These are phyloP conservation scores for Bactericera cockerelli DNA, from an alignment of 1,140 invertebrate species.

Conservation along the genomic window DNA sequence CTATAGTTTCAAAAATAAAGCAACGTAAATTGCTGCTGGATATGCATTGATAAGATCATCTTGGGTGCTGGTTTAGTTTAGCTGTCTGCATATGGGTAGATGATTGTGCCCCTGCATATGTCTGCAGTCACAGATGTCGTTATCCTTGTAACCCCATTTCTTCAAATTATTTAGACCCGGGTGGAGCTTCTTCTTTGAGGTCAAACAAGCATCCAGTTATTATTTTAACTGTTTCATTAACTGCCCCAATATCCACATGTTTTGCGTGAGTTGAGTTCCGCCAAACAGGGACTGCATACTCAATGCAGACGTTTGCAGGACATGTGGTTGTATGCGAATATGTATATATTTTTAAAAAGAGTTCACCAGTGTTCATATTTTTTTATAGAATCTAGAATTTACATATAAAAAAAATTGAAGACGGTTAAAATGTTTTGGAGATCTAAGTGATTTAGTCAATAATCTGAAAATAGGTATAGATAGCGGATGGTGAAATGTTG, in stretches of 20 bases:
- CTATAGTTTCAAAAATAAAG: background rate
- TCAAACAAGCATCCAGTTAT: slow-evolving; percentile 10
- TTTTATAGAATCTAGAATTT: no score
- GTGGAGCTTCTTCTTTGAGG: background rate
- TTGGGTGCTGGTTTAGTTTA: background rate
- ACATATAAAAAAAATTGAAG: no score
- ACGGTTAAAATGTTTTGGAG: no score
- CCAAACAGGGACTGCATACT: no score
- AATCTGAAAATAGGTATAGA: no score
- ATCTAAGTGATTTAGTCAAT: no score
- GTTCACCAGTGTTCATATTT: no score
- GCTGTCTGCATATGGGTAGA: background rate
- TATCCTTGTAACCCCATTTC: no score
- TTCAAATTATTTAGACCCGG: background rate
- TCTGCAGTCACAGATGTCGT: background rate
- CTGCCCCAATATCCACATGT: slow-evolving; percentile 10
- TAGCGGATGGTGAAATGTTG: no score
- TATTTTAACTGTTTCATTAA: slow-evolving; percentile 10
- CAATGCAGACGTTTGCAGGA: no score
- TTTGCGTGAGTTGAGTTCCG: background rate
- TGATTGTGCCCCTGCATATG: background rate
- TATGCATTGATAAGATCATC: background rate
- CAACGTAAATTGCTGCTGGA: background rate
- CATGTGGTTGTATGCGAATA: no score
- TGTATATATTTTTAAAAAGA: no score